These are phyloP conservation scores for Ameiurus melas DNA, from an alignment of 2,113 vertebrate species.

Conservation along the genomic window DNA sequence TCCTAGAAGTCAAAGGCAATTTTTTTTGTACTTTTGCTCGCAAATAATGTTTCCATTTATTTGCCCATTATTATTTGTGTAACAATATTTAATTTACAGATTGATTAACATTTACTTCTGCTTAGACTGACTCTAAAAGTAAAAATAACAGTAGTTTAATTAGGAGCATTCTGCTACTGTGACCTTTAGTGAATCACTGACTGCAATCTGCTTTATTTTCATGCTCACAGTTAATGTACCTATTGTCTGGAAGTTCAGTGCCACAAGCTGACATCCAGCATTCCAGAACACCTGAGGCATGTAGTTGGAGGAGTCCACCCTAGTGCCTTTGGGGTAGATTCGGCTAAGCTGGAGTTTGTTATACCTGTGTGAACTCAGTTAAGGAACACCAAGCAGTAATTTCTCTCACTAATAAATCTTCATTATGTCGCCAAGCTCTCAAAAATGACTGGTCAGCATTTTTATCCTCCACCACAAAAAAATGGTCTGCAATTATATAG, in stretches of 20 bases:
- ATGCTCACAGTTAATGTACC: constrained; percentile 70
- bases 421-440: not conserved
- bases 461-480: not conserved
- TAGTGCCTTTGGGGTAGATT: constrained; percentile 96
- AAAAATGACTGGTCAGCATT: not conserved
- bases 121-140: not conserved
- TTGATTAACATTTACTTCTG: not conserved
- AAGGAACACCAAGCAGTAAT: constrained; percentile 62
- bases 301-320: constrained; percentile 98
- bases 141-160: not conserved
- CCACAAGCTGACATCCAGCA: constrained; percentile 95
- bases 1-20: not conserved
- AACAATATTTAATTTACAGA: not conserved
- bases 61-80: not conserved
- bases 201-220: not conserved
- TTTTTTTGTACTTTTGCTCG: not conserved
- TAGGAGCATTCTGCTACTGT: not conserved
- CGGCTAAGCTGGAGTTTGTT: constrained; percentile 97
- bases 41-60: not conserved
- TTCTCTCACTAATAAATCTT: not conserved
- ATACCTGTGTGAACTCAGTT: constrained; percentile 80
- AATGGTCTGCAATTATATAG: too few relatives aligned
- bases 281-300: constrained; percentile 99
- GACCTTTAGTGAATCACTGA: not conserved
- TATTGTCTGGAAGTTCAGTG: constrained; percentile 96